Conservation (phyloP, 2,888 invertebrate species). For the Celastrina argiolus region DNA sequence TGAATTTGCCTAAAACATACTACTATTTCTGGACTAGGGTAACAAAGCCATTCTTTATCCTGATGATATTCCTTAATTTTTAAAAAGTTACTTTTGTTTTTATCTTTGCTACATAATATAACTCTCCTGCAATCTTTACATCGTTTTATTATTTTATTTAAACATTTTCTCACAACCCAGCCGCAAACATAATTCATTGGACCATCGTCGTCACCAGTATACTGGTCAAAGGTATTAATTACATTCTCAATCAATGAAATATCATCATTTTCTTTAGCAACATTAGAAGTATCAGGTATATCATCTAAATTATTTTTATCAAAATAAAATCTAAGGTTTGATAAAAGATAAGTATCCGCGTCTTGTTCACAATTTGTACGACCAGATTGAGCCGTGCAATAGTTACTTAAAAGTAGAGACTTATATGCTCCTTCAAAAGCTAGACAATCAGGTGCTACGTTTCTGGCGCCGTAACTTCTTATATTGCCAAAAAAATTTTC, state of each 20-base stretch:
- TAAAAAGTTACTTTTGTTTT: neutral
- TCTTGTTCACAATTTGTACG: conserved; percentile 28
- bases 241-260: neutral
- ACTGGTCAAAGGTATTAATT: neutral
- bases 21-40: conserved; percentile 1
- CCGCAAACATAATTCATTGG: conserved; percentile 6
- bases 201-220: neutral
- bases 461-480: conserved; percentile 27
- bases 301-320: neutral
- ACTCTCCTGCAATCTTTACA: conserved; percentile 20
- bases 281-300: neutral
- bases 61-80: conserved; percentile 16
- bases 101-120: conserved; percentile 1
- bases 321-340: conserved; percentile 25
- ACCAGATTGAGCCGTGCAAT: conserved; percentile 14
- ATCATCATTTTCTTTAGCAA: neutral
- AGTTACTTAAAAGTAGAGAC: conserved; percentile 29
- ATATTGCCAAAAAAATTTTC: conserved; percentile 32
- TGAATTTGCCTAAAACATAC: neutral
- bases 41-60: conserved; percentile 23
- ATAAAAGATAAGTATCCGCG: conserved; percentile 14
- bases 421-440: conserved; percentile 30
- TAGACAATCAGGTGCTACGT: conserved; percentile 26
- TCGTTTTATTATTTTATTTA: conserved; percentile 22
- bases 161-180: conserved; percentile 20